Evolutionary conservation across 2,888 invertebrate genomes (phyloP).

Genomic region (Balanococcus diminutus): DNA sequence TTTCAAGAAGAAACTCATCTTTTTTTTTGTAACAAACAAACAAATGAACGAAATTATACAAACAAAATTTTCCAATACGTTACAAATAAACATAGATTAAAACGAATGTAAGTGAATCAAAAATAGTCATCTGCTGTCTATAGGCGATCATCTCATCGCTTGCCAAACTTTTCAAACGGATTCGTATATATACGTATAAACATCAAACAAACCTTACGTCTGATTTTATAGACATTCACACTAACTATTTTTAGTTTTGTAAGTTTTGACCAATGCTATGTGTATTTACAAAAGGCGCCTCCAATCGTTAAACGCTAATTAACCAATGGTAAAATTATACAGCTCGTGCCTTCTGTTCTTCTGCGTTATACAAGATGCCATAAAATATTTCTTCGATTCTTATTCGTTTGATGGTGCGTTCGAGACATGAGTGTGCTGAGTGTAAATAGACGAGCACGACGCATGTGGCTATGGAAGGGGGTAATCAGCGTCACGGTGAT

Average conservation of each 20-base stretch:
- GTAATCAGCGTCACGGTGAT: constrained; percentile 3
- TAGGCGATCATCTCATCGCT: background rate
- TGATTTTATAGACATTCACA: constrained; percentile 15
- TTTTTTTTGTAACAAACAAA: background rate
- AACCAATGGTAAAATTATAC: background rate
- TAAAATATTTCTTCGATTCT: constrained; percentile 12
- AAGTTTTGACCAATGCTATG: background rate
- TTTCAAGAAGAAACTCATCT: background rate
- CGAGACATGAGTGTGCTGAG: background rate
- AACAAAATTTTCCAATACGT: too few relatives aligned
- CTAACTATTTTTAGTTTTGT: background rate
- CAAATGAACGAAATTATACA: background rate
- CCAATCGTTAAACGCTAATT: background rate
- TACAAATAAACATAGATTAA: background rate
- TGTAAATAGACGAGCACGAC: background rate
- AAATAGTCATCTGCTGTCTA: background rate
- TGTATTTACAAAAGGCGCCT: constrained; percentile 6
- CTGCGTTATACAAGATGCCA: constrained; percentile 6
- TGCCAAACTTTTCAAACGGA: background rate
- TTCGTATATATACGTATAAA: background rate
- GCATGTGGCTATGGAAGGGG: background rate
- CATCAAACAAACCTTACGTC: background rate
- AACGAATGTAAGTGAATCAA: background rate
- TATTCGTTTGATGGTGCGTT: background rate
- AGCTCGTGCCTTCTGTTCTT: constrained; percentile 39